A percentile compares a stretch with the other conserved stretches of the same genome.
These are phyloP conservation scores for Syngnathus floridae DNA, from an alignment of 2,113 vertebrate species.

Conservation along the genomic window DNA sequence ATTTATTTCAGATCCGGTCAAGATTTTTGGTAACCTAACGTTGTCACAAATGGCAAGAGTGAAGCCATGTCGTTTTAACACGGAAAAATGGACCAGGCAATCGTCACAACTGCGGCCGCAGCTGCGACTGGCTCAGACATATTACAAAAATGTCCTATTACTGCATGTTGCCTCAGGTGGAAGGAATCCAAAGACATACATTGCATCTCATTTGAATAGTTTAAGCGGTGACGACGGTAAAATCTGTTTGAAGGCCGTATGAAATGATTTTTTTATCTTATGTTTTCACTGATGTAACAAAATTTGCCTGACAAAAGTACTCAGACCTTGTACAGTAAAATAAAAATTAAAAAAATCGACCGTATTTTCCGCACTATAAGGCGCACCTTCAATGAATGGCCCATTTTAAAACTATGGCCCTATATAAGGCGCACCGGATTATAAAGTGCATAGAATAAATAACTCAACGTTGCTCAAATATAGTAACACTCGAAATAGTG, in stretches of 20 bases:
- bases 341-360: neutral
- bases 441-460: no score
- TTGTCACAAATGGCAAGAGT: neutral
- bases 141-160: slow-evolving; percentile 6
- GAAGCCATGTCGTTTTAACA: neutral
- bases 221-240: neutral
- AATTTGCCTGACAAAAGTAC: neutral
- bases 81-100: neutral
- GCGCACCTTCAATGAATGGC: no score
- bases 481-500: no score
- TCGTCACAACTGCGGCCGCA: neutral
- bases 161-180: neutral
- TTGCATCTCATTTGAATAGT: neutral
- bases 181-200: neutral
- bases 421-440: no score
- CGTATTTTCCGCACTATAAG: no score
- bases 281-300: no score
- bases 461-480: no score
- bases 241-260: neutral
- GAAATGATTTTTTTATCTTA: neutral
- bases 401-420: no score
- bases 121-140: neutral
- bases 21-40: neutral
- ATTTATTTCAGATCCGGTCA: neutral
- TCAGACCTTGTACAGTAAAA: neutral